Conservation (phyloP, 1,140 invertebrate species). For the Chymomyza costata region DNA sequence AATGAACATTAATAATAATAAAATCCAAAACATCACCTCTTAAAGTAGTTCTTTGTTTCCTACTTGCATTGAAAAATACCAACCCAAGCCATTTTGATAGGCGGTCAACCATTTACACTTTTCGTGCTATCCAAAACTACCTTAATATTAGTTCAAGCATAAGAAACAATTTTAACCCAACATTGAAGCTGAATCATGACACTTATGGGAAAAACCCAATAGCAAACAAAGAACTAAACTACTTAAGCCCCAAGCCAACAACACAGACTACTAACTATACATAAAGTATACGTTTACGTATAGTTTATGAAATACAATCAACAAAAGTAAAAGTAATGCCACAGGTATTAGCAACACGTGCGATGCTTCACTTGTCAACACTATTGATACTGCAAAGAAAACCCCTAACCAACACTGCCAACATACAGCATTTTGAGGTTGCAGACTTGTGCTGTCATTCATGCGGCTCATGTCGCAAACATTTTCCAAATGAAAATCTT, state of each 20-base stretch:
- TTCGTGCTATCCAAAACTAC: too few relatives aligned
- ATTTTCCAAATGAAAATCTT: constrained; percentile 68
- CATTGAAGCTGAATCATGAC: constrained; percentile 32
- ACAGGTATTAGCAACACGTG: constrained; percentile 67
- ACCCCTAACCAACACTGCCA: background rate
- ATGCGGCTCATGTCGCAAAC: constrained; percentile 66
- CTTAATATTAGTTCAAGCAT: too few relatives aligned
- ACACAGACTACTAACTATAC: background rate
- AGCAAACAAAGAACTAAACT: constrained; percentile 51
- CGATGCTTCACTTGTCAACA: constrained; percentile 32
- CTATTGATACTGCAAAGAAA: constrained; percentile 27
- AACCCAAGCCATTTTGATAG: too few relatives aligned
- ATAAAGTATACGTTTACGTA: too few relatives aligned
- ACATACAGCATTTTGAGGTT: too few relatives aligned
- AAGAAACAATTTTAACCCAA: too few relatives aligned
- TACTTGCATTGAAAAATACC: too few relatives aligned
- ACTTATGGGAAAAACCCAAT: constrained; percentile 37
- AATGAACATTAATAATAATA: too few relatives aligned
- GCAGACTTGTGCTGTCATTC: constrained; percentile 42
- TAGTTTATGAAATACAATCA: too few relatives aligned
- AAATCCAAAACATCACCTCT: too few relatives aligned
- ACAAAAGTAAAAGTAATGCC: constrained; percentile 63
- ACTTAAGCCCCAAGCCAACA: constrained; percentile 29
- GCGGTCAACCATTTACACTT: too few relatives aligned
- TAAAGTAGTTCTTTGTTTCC: too few relatives aligned